Evolutionary conservation across 35 echinoderm and acorn worm species (phyloP).

Genomic region (Chiridota heheva): DNA sequence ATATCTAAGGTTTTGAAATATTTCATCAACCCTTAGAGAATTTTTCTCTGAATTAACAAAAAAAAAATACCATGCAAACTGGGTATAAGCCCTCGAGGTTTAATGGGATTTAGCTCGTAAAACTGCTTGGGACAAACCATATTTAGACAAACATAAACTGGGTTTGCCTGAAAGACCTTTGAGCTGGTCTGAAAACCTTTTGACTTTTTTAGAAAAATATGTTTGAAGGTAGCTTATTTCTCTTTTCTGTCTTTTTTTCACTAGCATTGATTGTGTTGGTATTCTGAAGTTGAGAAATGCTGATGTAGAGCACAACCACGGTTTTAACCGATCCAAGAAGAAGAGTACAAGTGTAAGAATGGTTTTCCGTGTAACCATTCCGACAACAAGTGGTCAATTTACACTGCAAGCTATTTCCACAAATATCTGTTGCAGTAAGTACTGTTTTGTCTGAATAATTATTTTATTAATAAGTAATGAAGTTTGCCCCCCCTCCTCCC

Average conservation of each 20-base stretch:
- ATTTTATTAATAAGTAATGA: neutral
- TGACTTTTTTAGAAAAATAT: too few relatives aligned
- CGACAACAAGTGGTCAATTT: conserved; percentile 43
- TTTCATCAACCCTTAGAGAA: too few relatives aligned
- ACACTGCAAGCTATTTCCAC: conserved; percentile 67
- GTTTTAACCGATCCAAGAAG: conserved; percentile 83
- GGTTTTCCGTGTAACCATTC: conserved; percentile 71
- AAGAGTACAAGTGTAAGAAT: conserved; percentile 90
- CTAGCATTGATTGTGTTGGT: conserved; percentile 98
- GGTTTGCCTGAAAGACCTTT: too few relatives aligned
- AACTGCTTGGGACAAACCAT: too few relatives aligned
- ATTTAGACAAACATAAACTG: too few relatives aligned
- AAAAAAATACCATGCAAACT: too few relatives aligned
- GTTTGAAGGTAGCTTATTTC: too few relatives aligned
- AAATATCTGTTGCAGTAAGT: conserved; percentile 96
- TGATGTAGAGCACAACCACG: conserved; percentile 93
- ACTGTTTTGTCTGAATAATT: neutral
- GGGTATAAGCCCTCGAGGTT: too few relatives aligned
- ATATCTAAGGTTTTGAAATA: too few relatives aligned
- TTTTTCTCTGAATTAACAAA: too few relatives aligned
- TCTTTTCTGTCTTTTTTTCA: neutral
- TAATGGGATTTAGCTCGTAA: too few relatives aligned
- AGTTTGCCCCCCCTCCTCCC: neutral
- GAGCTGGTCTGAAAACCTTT: too few relatives aligned
- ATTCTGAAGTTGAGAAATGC: conserved; percentile 96